Evolutionary conservation across 2,797 vertebrate genomes (phyloP), one percentile per base, ranked within the genome.

Genomic region (Gymnothorax reevesii): DNA sequence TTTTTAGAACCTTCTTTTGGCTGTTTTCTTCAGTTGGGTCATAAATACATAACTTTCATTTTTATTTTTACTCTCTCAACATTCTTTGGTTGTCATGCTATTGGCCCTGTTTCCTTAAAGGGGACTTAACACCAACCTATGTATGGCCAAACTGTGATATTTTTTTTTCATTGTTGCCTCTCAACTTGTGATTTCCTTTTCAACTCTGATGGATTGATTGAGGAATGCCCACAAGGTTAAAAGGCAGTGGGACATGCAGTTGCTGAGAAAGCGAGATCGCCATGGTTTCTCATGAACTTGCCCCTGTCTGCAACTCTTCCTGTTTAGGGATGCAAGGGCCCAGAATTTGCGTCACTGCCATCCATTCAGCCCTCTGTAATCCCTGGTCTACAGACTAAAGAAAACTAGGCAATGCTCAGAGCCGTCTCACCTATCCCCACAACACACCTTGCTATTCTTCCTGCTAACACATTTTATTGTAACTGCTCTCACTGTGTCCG

Each of bases 201-300:
- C 33, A 57, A 27, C 20, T 27, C 7, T 59, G 82, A 83, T 59
- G 7, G 57, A 25, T 59, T 83, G 9, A 83, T 6, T n/a, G 82
- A 57, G 57, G 20, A 27, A 57, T 27, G 52, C 79, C 12, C 55
- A 15, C 7, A 33, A 57, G 52, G 13, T 83, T 7, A 10, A 80
- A n/a, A 59, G 55, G 17, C 55, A 83, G 25, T 33, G 57, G 55
- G 82, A 13, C n/a, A 27, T 60, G 82, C 12, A n/a, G 22, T 10
- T 55, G 54, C 55, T 59, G 82, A 60, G 57, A 83, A 57, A 59
- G 77, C 17, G 57, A 60, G 3, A 25, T 83, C 15, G 49, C 57
- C 82, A 83, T 83, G 82, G 57, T 57, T 57, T 83, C n/a, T 59
- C 55, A n/a, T 57, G n/a, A n/a, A 22, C 55, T 83, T 83, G 55